A percentile compares a stretch with the other conserved stretches of the same genome.
These are phyloP conservation scores for Melanophora roralis DNA, from an alignment of 2,888 invertebrate genomes.

Conservation along the genomic window DNA sequence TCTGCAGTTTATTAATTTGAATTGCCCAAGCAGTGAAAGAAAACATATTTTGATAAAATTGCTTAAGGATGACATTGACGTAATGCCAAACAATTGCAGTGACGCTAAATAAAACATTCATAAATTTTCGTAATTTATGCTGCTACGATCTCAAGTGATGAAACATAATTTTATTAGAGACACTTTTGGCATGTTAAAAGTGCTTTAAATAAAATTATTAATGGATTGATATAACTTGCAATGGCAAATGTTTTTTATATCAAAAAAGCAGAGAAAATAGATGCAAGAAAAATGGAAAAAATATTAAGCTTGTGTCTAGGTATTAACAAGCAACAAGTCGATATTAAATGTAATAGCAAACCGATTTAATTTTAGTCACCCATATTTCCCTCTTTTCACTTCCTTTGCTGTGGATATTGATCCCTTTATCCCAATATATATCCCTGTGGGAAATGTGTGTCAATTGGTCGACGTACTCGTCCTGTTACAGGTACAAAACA, in stretches of 20 bases:
- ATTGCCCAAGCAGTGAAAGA: neutral
- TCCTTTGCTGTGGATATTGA: too few relatives aligned
- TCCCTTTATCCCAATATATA: too few relatives aligned
- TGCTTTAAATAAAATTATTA: neutral
- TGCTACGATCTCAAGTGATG: conserved; percentile 40
- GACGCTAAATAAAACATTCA: conserved; percentile 26
- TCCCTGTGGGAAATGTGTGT: too few relatives aligned
- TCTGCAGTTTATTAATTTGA: conserved; percentile 22
- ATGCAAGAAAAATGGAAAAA: neutral
- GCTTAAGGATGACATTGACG: conserved; percentile 30
- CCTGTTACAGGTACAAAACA: too few relatives aligned
- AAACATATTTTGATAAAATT: neutral
- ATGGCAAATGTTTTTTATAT: too few relatives aligned
- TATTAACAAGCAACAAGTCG: too few relatives aligned
- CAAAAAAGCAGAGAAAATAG: too few relatives aligned
- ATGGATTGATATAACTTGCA: conserved; percentile 5
- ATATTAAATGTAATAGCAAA: too few relatives aligned
- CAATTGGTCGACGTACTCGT: too few relatives aligned
- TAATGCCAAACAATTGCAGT: neutral
- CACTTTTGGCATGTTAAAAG: conserved; percentile 48
- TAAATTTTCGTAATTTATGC: conserved; percentile 34
- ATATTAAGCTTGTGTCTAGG: too few relatives aligned
- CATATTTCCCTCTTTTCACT: too few relatives aligned
- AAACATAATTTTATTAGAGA: conserved; percentile 27
- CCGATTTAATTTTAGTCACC: too few relatives aligned